phyloP scores from a whole-genome alignment of 1,140 invertebrate genomes.

The Euwallacea similis region DNA sequence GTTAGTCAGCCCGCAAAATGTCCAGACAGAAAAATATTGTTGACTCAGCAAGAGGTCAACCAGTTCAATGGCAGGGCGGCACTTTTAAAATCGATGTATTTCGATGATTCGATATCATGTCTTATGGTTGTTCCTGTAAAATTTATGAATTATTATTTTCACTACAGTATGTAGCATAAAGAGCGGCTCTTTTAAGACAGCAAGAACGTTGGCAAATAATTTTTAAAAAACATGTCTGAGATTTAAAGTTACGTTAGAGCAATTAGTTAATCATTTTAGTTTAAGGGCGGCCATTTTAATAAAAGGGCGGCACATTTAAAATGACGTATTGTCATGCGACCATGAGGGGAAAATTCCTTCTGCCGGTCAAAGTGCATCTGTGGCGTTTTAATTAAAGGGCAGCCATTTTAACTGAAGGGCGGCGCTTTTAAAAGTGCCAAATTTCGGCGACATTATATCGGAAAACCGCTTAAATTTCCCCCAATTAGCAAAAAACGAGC shows the following conservation, averaged over 20 bases:
- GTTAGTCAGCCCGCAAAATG: no score
- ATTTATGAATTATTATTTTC: no score
- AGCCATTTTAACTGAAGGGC: not conserved
- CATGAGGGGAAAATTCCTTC: no score
- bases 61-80: no score
- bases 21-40: no score
- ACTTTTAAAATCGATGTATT: no score
- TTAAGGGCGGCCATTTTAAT: not conserved
- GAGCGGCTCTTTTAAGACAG: not conserved
- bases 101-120: no score
- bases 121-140: no score
- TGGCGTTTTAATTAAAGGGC: not conserved
- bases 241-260: not conserved
- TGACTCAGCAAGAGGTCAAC: no score
- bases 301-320: conserved; percentile 9
- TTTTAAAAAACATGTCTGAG: not conserved
- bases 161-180: not conserved
- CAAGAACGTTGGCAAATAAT: not conserved
- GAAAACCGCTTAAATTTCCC: not conserved
- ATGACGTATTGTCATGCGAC: no score
- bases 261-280: not conserved
- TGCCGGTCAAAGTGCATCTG: no score
- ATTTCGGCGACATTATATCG: not conserved
- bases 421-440: not conserved
- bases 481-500: not conserved